Base-by-base conservation (phyloP, 2,113 vertebrate species). In the Aspidoscelis tigris region DNA sequence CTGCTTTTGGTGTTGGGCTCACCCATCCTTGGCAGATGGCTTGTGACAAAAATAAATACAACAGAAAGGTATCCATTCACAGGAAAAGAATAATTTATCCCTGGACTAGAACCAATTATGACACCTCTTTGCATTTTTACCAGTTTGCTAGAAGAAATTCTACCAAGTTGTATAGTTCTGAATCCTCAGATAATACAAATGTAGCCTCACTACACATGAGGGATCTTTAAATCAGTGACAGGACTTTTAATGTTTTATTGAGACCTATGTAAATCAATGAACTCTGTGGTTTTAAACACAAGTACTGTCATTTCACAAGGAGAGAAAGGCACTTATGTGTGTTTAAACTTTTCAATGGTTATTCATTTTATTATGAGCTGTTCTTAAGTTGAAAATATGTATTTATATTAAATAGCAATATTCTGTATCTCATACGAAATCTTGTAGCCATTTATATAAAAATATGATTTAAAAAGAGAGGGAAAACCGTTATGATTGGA, bases 191-290 rank as follows among this genome's bases (percentile, higher is more conserved):
- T 87, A 68, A 88, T 77, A 55, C 84, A 77, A 50, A 86, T 87
- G 12, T 20, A 87, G 41, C 2, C 41, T 92, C 66, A 41, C 78
- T 22, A 72, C 76, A 39, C 68, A 84, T 70, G 18, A 65, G 84
- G 58, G 80, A 0, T 83, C 79, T 89, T 91, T 86, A 81, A 12
- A 68, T 87, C 50, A 89, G 26, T 91, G 72, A 78, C 84, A 89
- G 80, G 87, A 75, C 7, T 47, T 85, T 92, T 75, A 81, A 89
- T 12, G 90, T 93, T 93, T 89, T 75, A 64, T 61, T 86, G 79
- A 87, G 76, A 89, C 77, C 76, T 86, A 71, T 21, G 89, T 61
- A 85, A 94, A 88, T 90, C 89, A 87, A 44, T 92, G 87, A 85
- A 88, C 22, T 81, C 14, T 73, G 78, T 84, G 78, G 43, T 86